phyloP scores from a whole-genome alignment of 2,797 vertebrate genomes.

The Xenops minutus region DNA sequence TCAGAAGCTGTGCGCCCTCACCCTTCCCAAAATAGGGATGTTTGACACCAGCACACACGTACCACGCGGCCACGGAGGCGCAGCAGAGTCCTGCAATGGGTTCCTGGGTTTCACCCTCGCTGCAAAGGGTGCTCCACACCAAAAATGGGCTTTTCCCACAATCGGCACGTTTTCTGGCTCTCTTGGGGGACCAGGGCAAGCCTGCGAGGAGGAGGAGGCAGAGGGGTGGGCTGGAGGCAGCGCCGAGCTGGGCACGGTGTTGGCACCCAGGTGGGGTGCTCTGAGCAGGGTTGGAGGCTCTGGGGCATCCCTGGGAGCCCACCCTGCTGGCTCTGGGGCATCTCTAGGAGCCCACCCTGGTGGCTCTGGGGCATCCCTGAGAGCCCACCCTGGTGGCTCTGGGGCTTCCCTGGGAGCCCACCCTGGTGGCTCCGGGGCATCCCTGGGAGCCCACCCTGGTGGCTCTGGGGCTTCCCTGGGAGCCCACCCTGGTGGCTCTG shows the following conservation, averaged over 20 bases:
- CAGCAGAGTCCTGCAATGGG: neutral
- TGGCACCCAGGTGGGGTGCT: too few relatives aligned
- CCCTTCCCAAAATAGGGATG: rapidly evolving
- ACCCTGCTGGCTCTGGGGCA: rapidly evolving
- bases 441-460: rapidly evolving
- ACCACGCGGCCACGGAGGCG: rapidly evolving
- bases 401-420: neutral
- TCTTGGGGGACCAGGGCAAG: neutral
- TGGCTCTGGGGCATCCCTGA: neutral
- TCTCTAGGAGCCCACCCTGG: rapidly evolving
- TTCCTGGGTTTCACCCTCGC: rapidly evolving
- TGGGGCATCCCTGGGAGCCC: neutral
- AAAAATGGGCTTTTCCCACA: rapidly evolving
- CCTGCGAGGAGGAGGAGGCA: neutral
- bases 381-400: rapidly evolving
- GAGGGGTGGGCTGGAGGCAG: neutral
- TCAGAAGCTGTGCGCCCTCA: rapidly evolving
- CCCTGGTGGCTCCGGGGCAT: rapidly evolving
- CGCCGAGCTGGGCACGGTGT: rapidly evolving
- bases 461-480: neutral
- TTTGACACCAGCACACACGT: rapidly evolving
- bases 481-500: rapidly evolving
- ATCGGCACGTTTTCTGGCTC: rapidly evolving
- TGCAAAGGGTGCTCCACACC: neutral
- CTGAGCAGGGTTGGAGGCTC: rapidly evolving